Conservation (phyloP, 2,113 vertebrate species). For the Taurulus bubalis region DNA sequence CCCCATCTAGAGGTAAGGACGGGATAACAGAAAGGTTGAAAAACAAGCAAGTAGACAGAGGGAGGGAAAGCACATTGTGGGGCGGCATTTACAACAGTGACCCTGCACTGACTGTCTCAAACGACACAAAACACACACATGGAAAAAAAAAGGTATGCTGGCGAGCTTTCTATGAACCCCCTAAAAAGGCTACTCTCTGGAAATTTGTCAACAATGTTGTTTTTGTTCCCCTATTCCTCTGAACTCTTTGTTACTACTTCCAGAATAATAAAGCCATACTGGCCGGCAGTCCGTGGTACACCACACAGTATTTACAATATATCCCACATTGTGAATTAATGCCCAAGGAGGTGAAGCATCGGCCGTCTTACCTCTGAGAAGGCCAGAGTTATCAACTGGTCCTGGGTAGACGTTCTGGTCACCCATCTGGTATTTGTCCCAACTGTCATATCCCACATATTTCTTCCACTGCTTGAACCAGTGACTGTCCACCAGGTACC, state of each 20-base stretch:
- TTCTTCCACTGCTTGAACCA: slow-evolving; percentile 99
- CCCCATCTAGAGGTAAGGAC: slow-evolving; percentile 85
- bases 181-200: slow-evolving; percentile 28
- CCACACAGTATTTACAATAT: not conserved
- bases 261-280: slow-evolving; percentile 47
- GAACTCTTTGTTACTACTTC: slow-evolving; percentile 44
- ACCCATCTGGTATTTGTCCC: slow-evolving; percentile 99
- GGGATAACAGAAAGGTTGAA: not conserved
- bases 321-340: no score
- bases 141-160: slow-evolving; percentile 40
- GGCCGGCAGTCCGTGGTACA: not conserved
- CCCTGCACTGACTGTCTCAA: slow-evolving; percentile 30
- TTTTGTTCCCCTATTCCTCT: slow-evolving; percentile 49
- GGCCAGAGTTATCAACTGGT: slow-evolving; percentile 96
- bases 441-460: slow-evolving; percentile 99
- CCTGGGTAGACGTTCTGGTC: slow-evolving; percentile 98
- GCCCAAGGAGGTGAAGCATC: not conserved
- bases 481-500: slow-evolving; percentile 98
- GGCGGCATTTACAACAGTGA: slow-evolving; percentile 11
- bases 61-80: not conserved
- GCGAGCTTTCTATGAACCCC: slow-evolving; percentile 63
- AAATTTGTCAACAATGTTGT: slow-evolving; percentile 39
- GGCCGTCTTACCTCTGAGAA: slow-evolving; percentile 92
- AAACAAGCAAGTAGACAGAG: slow-evolving; percentile 1
- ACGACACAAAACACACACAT: slow-evolving; percentile 55